A percentile compares a stretch with the other conserved stretches of the same genome.
These are phyloP conservation scores for Drosophila lowei DNA, from an alignment of 1,140 invertebrate genomes.

Conservation along the genomic window DNA sequence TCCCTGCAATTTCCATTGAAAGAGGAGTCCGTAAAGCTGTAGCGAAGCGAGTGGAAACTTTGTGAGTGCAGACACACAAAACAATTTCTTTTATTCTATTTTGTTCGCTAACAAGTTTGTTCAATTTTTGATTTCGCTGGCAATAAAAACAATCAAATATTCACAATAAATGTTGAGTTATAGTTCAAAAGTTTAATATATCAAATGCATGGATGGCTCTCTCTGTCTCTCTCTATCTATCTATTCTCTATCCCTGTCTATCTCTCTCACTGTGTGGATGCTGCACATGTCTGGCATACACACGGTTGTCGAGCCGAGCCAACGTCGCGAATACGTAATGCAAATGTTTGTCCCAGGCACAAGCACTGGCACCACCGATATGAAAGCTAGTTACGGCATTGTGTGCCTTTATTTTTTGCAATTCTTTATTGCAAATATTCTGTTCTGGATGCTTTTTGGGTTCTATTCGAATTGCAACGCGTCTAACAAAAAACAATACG, in stretches of 20 bases:
- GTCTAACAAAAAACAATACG: constrained; percentile 34
- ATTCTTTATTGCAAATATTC: constrained; percentile 54
- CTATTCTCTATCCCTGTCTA: no score
- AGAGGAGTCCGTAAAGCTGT: not conserved
- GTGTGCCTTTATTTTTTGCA: constrained; percentile 44
- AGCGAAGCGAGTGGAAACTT: constrained; percentile 17
- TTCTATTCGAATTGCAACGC: constrained; percentile 39
- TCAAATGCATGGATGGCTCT: constrained; percentile 53
- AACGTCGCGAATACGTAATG: constrained; percentile 60
- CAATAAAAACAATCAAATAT: constrained; percentile 71
- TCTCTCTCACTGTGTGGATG: not conserved
- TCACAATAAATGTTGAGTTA: constrained; percentile 70
- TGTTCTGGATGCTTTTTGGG: constrained; percentile 23
- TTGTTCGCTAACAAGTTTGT: constrained; percentile 53
- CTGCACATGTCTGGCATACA: constrained; percentile 28
- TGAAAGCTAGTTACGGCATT: constrained; percentile 52
- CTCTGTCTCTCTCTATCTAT: not conserved
- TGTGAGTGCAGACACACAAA: constrained; percentile 38
- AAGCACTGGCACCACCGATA: constrained; percentile 17
- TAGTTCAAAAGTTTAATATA: constrained; percentile 67
- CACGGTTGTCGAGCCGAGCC: constrained; percentile 16
- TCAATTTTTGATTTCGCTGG: constrained; percentile 53
- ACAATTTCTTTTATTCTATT: constrained; percentile 51
- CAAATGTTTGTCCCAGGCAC: constrained; percentile 35
- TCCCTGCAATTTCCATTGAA: not conserved